Conservation (phyloP, 2,888 invertebrate genomes). For the Pyrrhia umbra region DNA sequence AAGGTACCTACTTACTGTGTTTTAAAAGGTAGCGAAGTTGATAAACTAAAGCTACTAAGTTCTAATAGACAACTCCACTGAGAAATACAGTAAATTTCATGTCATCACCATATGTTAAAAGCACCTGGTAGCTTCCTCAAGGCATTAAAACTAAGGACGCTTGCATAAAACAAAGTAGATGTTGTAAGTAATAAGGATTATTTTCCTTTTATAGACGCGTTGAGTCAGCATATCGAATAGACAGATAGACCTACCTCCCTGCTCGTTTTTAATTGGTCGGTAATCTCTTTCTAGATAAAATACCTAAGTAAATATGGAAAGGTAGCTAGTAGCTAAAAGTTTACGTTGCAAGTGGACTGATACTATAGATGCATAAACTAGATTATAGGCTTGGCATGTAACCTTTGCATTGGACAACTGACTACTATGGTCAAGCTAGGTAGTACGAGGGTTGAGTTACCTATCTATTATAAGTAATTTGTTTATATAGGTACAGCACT, state of each 20-base stretch:
- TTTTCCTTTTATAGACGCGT: constrained; percentile 11
- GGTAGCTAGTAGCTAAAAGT: not conserved
- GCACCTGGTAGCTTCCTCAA: constrained; percentile 3
- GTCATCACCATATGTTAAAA: not conserved
- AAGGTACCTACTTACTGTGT: not conserved
- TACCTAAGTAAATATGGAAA: constrained; percentile 13
- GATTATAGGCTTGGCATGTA: not conserved
- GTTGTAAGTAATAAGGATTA: not conserved
- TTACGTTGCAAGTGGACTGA: constrained; percentile 5
- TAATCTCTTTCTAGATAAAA: not conserved
- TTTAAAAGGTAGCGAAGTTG: not conserved
- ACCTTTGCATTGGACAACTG: constrained; percentile 10
- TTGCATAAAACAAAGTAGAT: constrained; percentile 13
- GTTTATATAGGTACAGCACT: not conserved
- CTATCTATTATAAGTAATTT: not conserved
- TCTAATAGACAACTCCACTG: not conserved
- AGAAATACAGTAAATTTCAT: constrained; percentile 9
- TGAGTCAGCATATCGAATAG: constrained; percentile 11
- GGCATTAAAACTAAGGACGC: constrained; percentile 6
- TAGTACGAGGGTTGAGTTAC: no score
- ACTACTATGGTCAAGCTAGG: no score
- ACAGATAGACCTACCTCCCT: not conserved
- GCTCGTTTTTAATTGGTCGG: constrained; percentile 19
- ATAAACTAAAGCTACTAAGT: not conserved
- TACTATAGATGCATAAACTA: not conserved